These are phyloP conservation scores for Matsumurasca onukii DNA, from an alignment of 1,140 invertebrate species.

Conservation along the genomic window DNA sequence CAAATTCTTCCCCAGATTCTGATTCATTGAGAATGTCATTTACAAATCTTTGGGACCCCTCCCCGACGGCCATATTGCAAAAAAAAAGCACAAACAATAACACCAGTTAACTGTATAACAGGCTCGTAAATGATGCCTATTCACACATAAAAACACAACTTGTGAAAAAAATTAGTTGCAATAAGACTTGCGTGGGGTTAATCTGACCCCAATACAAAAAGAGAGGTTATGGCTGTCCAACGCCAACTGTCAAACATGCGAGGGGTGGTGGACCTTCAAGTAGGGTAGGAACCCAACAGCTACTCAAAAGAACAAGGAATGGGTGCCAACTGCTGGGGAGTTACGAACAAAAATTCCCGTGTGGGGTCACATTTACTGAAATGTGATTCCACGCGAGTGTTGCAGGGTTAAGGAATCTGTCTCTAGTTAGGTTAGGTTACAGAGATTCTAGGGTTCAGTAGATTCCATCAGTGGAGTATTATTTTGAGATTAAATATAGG, in stretches of 20 bases:
- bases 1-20: not conserved
- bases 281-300: not conserved
- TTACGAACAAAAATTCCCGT: not conserved
- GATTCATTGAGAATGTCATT: not conserved
- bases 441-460: too few species aligned
- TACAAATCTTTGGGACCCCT: not conserved
- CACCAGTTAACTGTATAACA: not conserved
- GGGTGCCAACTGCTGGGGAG: not conserved
- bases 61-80: not conserved
- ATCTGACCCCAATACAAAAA: not conserved
- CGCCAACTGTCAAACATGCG: not conserved
- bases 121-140: not conserved
- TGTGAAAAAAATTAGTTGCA: not conserved
- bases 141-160: not conserved
- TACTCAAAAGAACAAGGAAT: not conserved
- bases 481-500: too few species aligned
- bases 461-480: too few species aligned
- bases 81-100: not conserved
- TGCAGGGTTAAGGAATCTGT: not conserved
- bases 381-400: not conserved
- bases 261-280: not conserved
- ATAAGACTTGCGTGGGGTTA: not conserved
- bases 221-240: not conserved
- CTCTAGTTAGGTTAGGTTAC: too few species aligned
- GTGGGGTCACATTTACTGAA: not conserved